phyloP scores from a whole-genome alignment of 2,888 invertebrate species.

The Cenopis cana region DNA sequence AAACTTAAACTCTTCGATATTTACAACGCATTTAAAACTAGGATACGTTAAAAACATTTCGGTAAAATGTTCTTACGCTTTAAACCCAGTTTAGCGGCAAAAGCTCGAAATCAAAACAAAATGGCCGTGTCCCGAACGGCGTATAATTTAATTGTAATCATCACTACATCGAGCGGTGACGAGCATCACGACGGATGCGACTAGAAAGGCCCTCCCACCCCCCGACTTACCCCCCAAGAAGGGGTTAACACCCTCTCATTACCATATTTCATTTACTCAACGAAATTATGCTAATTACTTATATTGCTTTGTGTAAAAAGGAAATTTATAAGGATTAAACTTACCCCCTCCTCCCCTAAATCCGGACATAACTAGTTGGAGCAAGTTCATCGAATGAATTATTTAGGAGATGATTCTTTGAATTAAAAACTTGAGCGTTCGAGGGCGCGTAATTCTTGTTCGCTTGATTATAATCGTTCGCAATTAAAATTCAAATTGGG shows the following conservation, averaged over 20 bases:
- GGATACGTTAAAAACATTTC: neutral
- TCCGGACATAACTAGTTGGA: slow-evolving; percentile 69
- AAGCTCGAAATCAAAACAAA: slow-evolving; percentile 77
- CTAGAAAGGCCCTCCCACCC: slow-evolving; percentile 72
- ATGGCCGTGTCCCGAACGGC: slow-evolving; percentile 71
- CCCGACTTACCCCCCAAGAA: slow-evolving; percentile 69
- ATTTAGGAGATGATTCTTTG: slow-evolving; percentile 74
- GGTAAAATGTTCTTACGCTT: slow-evolving; percentile 5
- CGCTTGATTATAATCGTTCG: slow-evolving; percentile 81
- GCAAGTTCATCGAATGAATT: slow-evolving; percentile 73
- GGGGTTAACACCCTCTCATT: slow-evolving; percentile 81
- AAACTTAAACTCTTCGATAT: neutral
- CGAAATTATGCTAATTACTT: slow-evolving; percentile 86
- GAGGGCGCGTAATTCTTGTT: slow-evolving; percentile 74
- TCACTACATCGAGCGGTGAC: slow-evolving; percentile 82
- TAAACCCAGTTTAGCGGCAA: slow-evolving; percentile 51
- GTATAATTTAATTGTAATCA: slow-evolving; percentile 84
- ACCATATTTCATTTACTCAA: slow-evolving; percentile 86
- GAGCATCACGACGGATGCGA: slow-evolving; percentile 82
- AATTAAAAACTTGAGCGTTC: slow-evolving; percentile 66
- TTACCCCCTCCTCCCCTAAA: slow-evolving; percentile 69
- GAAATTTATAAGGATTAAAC: slow-evolving; percentile 86
- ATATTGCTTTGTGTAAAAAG: slow-evolving; percentile 86
- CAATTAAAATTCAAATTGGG: slow-evolving; percentile 85
- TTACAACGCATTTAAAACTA: neutral